Evolutionary conservation across 92 coral and sea anemone genomes (phyloP).

Genomic region (Porites evermanni): DNA sequence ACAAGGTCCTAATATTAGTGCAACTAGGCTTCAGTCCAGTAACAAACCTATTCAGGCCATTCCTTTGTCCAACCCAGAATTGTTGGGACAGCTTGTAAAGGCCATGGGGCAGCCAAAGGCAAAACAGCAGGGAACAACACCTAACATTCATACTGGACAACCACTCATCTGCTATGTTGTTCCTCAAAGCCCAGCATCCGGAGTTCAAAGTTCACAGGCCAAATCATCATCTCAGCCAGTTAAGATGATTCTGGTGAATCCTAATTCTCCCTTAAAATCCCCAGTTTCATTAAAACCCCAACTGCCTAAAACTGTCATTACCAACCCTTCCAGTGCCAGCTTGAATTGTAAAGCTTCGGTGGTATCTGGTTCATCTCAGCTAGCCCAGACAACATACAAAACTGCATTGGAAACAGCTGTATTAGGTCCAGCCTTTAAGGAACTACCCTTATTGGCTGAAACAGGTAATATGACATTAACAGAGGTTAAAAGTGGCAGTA

Average conservation of each 20-base stretch:
- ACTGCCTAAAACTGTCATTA: neutral
- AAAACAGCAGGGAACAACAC: constrained; percentile 21
- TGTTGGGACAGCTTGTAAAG: constrained; percentile 45
- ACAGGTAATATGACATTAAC: neutral
- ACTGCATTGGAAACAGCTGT: constrained; percentile 7
- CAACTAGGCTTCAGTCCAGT: constrained; percentile 2
- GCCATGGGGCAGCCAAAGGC: constrained; percentile 44
- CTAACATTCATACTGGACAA: constrained; percentile 29
- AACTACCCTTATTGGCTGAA: neutral
- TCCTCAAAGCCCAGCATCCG: constrained; percentile 40
- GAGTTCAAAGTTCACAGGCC: constrained; percentile 21
- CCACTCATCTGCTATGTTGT: constrained; percentile 53
- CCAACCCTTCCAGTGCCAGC: constrained; percentile 3
- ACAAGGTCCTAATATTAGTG: constrained; percentile 9
- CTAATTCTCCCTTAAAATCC: constrained; percentile 46
- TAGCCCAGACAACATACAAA: neutral
- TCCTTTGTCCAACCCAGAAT: constrained; percentile 33
- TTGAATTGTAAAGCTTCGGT: constrained; percentile 8
- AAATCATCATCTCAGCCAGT: constrained; percentile 38
- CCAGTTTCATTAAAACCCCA: constrained; percentile 5
- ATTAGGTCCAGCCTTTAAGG: constrained; percentile 1
- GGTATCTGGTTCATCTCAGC: neutral
- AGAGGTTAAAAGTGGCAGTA: constrained; percentile 23
- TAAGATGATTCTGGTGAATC: constrained; percentile 68
- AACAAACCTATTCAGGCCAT: constrained; percentile 35